Conservation (phyloP, 2,888 invertebrate genomes). For the Acleris holmiana region DNA sequence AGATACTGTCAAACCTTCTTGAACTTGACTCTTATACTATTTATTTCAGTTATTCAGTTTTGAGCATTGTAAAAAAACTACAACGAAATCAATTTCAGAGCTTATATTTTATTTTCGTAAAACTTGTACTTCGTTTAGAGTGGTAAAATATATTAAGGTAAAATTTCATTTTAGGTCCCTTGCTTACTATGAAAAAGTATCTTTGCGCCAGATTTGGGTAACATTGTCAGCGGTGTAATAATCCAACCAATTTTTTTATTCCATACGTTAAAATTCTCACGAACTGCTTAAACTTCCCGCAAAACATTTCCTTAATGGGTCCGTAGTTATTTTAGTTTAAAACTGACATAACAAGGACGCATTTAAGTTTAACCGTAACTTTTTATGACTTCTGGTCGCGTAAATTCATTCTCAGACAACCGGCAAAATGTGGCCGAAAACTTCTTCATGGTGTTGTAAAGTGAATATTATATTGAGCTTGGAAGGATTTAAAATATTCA, state of each 20-base stretch:
- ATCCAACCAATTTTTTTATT: not conserved
- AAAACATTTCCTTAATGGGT: slow-evolving; percentile 45
- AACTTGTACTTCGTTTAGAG: no score
- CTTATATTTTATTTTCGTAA: no score
- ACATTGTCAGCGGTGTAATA: not conserved
- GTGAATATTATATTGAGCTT: not conserved
- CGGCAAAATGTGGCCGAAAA: slow-evolving; percentile 40
- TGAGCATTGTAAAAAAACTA: no score
- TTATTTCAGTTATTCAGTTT: no score
- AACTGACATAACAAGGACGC: slow-evolving; percentile 64
- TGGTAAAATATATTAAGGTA: no score
- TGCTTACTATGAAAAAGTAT: not conserved
- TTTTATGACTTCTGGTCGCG: slow-evolving; percentile 57
- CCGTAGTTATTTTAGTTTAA: slow-evolving; percentile 53
- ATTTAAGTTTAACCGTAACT: slow-evolving; percentile 64
- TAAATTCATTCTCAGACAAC: slow-evolving; percentile 47
- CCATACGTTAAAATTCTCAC: slow-evolving; percentile 22
- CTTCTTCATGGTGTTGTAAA: slow-evolving; percentile 12
- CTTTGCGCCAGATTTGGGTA: not conserved
- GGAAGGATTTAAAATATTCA: not conserved
- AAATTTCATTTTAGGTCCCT: no score
- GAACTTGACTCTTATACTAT: no score
- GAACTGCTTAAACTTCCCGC: slow-evolving; percentile 52
- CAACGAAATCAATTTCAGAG: no score
- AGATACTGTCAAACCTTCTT: no score